A percentile compares a stretch with the other conserved stretches of the same genome.
Evolutionary conservation across 2,797 vertebrate genomes (phyloP).

Genomic region (Avahi laniger): DNA sequence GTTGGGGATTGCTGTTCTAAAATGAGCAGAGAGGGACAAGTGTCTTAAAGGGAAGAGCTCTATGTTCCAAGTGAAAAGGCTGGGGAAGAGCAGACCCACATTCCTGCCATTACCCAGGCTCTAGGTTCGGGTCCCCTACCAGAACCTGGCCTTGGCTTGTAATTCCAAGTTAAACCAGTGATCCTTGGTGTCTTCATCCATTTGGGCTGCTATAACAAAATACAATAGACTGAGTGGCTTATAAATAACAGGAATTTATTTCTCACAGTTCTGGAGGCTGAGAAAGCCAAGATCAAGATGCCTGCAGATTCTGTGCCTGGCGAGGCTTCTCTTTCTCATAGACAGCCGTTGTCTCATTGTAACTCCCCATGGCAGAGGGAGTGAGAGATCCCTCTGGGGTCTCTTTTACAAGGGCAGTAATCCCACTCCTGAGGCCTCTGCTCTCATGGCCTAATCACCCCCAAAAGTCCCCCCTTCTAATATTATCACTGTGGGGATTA

Average conservation of each 20-base stretch:
- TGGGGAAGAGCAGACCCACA: background rate
- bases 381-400: background rate
- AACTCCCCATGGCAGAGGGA: background rate
- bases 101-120: background rate
- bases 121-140: background rate
- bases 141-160: background rate
- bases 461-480: background rate
- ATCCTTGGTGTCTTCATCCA: background rate
- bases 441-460: background rate
- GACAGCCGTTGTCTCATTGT: background rate
- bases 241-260: background rate
- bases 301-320: background rate
- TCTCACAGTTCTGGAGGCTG: background rate
- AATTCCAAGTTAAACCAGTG: background rate
- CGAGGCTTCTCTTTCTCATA: background rate
- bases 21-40: background rate
- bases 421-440: background rate
- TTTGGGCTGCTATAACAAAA: background rate
- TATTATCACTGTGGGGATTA: background rate
- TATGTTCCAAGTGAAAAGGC: background rate
- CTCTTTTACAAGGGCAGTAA: background rate
- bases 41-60: background rate
- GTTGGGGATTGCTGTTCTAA: background rate
- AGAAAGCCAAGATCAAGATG: background rate
- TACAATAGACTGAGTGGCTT: background rate